Conservation (phyloP, 2,888 invertebrate genomes). For the Harpalus rufipes region DNA sequence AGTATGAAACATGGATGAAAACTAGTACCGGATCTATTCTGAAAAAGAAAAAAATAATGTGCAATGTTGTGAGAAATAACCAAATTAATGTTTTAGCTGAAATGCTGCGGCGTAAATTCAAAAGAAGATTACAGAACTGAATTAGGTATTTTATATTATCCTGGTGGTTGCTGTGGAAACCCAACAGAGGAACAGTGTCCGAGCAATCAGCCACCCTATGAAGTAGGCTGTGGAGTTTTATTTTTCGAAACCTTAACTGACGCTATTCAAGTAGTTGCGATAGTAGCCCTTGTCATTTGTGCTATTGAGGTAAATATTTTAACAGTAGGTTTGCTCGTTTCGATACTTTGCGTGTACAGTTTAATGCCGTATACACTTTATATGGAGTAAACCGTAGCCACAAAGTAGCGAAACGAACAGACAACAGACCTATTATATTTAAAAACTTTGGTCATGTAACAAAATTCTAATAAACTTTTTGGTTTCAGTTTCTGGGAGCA, state of each 20-base stretch:
- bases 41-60: not conserved
- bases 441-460: not conserved
- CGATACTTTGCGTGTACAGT: no score
- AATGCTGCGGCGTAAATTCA: slow-evolving; percentile 80
- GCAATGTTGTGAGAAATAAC: not conserved
- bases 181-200: slow-evolving; percentile 53
- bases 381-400: no score
- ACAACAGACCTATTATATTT: no score
- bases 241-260: slow-evolving; percentile 63
- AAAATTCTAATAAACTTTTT: not conserved
- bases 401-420: no score
- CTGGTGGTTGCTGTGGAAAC: slow-evolving; percentile 67
- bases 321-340: no score
- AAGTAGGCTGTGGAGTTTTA: slow-evolving; percentile 68
- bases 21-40: no score
- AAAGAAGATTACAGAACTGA: slow-evolving; percentile 5
- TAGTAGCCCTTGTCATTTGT: slow-evolving; percentile 68
- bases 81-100: slow-evolving; percentile 75
- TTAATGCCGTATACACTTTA: no score
- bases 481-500: slow-evolving; percentile 70
- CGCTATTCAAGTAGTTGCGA: slow-evolving; percentile 65
- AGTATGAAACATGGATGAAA: no score
- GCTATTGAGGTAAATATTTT: slow-evolving; percentile 68
- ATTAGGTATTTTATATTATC: not conserved
- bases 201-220: slow-evolving; percentile 66